phyloP scores from a whole-genome alignment of 2,797 vertebrate genomes.

The Lepilemur ruficaudatus region DNA sequence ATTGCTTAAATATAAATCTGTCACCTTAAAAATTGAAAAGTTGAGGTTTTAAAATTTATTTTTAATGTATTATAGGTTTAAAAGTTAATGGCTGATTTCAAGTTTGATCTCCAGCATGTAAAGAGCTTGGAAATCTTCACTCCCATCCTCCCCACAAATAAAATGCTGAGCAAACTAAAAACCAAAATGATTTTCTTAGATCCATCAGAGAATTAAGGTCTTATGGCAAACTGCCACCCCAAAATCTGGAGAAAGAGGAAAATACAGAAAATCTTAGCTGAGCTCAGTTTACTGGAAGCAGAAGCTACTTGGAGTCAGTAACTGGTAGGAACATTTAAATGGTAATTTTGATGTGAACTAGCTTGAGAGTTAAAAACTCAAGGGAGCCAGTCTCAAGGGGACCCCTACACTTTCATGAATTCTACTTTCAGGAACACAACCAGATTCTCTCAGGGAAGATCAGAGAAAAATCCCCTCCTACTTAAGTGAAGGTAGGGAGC shows the following conservation, averaged over 20 bases:
- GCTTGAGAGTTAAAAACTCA: neutral
- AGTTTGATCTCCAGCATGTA: neutral
- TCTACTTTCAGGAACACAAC: neutral
- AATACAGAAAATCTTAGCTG: neutral
- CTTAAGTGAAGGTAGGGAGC: neutral
- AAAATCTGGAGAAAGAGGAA: neutral
- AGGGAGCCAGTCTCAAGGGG: no score
- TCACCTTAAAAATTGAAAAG: neutral
- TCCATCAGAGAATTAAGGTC: neutral
- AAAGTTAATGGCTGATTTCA: neutral
- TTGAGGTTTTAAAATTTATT: neutral
- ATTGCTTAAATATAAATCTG: neutral
- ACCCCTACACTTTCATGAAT: neutral
- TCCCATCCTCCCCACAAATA: neutral
- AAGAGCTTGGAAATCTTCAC: neutral
- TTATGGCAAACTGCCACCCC: neutral
- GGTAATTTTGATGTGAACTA: neutral
- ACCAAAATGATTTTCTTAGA: neutral
- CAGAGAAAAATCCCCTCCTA: neutral
- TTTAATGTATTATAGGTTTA: neutral
- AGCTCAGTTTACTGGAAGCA: neutral
- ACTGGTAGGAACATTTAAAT: neutral
- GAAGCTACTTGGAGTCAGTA: neutral
- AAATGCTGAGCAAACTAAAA: neutral
- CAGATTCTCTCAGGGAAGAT: neutral